Conservation (phyloP, 2,888 invertebrate genomes). For the Theodoxus fluviatilis region DNA sequence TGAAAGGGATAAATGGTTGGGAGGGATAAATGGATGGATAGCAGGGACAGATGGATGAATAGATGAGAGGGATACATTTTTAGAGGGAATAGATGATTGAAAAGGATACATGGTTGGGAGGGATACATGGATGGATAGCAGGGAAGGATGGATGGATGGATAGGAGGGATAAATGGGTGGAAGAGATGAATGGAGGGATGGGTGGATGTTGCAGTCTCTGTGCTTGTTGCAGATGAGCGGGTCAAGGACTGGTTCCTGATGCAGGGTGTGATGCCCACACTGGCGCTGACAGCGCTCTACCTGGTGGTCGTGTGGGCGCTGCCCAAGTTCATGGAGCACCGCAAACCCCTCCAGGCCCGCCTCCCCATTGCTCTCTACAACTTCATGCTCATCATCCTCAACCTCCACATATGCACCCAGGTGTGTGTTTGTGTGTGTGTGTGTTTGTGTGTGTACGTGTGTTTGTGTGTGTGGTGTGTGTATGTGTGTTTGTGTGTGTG, state of each 20-base stretch:
- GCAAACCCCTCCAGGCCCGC: constrained; percentile 54
- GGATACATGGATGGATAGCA: no score
- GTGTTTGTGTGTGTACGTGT: neutral
- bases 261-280: constrained; percentile 59
- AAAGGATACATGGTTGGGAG: no score
- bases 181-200: no score
- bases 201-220: no score
- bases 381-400: constrained; percentile 56
- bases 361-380: constrained; percentile 60
- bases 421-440: constrained; percentile 35
- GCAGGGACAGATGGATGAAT: no score
- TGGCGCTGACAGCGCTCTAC: constrained; percentile 57
- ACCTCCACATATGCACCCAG: constrained; percentile 63
- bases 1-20: no score
- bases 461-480: neutral
- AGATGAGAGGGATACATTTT: no score
- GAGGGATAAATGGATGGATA: no score
- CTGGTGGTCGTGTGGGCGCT: constrained; percentile 56
- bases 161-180: no score
- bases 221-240: constrained; percentile 50
- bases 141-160: no score
- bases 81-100: no score
- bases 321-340: constrained; percentile 56
- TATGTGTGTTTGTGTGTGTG: neutral
- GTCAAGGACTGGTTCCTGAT: constrained; percentile 63